Base-by-base conservation (phyloP, 2,888 invertebrate species). In the Tipula vernalis region DNA sequence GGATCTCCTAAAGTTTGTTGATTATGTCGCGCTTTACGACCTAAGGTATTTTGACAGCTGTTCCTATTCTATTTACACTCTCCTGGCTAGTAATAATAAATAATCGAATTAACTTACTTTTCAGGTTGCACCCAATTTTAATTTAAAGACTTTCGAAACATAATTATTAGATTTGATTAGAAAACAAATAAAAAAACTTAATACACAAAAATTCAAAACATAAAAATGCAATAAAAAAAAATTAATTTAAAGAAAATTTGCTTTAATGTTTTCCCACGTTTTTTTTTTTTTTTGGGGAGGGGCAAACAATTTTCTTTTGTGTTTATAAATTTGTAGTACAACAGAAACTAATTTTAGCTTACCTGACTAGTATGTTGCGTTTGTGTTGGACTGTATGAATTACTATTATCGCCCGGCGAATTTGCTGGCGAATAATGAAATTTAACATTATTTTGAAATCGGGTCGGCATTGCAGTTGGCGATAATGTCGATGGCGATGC, bases 401-500 rank as follows among this genome's bases (percentile, higher is more conserved):
- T 88, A 86, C 87, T 88, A 71, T 71, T 71, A 86, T 88, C 88
- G 87, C 88, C 88, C 85, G 89, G 89, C 71, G 89, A 89, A 87
- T 89, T 88, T 18, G 88, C 88, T 39, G 89, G 88, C 51, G 89
- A 89, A 87, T 88, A 92, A 89, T 91, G 91, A 90, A 92, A 92
- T 88, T 90, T 90, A 87, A 89, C 90, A 87, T 36, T 47, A 90
- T 89, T 88, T 91, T 71, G 90, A 87, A 91, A 90, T 88, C 92
- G 92, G 88, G 92, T 91, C 89, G 93, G 93, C 91, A 94, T 92
- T 91, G 94, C 94, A 90, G 94, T 94, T 89, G 94, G 94, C 90
- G 95, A 94, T 91, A 95, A 93, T 89, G 95, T 95, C 89, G 95
- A 94, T 89, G 95, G 95, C 91, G 95, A 95, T 90, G 93, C 93